Evolutionary conservation across 2,113 vertebrate genomes (phyloP).

Genomic region (Periophthalmodon schlosseri): DNA sequence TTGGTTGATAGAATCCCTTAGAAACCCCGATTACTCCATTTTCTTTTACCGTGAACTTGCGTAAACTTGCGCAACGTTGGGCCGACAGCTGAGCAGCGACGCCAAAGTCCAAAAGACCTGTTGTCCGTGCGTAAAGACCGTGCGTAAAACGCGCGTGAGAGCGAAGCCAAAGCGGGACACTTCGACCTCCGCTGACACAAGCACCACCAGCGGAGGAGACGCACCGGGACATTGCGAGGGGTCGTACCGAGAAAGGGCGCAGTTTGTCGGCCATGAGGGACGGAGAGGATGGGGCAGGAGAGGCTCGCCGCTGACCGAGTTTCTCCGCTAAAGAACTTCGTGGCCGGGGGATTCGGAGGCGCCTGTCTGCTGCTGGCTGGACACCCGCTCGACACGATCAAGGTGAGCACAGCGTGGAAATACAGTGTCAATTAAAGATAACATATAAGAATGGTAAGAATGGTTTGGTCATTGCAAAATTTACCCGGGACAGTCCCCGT

Average conservation of each 20-base stretch:
- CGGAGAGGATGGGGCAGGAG: conserved; percentile 49
- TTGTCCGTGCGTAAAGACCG: too few species aligned
- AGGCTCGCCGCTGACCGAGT: conserved; percentile 15
- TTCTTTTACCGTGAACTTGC: not conserved
- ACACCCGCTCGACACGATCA: conserved; percentile 82
- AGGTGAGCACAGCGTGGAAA: conserved; percentile 57
- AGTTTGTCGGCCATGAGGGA: conserved; percentile 18
- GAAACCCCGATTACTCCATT: not conserved
- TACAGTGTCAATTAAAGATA: not conserved
- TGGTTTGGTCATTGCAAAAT: too few species aligned
- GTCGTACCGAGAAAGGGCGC: not conserved
- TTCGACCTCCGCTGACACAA: too few species aligned
- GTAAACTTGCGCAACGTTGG: not conserved
- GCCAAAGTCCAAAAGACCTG: not conserved
- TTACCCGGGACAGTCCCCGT: too few species aligned
- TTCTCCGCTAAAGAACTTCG: conserved; percentile 77
- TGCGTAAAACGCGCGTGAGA: not conserved
- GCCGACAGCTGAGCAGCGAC: not conserved
- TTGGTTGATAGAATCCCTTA: not conserved
- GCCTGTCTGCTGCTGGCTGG: conserved; percentile 75
- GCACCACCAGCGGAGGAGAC: too few species aligned
- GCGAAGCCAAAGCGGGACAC: not conserved
- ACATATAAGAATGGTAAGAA: too few species aligned
- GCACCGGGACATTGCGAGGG: not conserved
- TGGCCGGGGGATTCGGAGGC: conserved; percentile 72